Conservation (phyloP, 2,888 invertebrate species). For the Drosophila lutescens region DNA sequence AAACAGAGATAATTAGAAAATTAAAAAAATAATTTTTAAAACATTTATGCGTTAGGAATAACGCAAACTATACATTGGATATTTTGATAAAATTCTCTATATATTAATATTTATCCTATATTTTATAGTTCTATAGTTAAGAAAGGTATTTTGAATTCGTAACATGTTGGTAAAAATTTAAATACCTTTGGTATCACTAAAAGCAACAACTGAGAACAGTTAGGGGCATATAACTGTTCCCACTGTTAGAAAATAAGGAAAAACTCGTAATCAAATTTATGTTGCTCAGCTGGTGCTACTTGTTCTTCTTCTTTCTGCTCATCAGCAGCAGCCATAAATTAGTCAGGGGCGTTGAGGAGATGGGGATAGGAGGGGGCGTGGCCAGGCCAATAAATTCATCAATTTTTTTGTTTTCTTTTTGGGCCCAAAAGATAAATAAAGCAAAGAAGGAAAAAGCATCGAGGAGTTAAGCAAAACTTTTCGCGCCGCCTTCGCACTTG, state of each 20-base stretch:
- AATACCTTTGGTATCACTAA: not conserved
- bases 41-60: too few species aligned
- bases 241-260: not conserved
- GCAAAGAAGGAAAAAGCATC: constrained; percentile 8
- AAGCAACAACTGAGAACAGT: not conserved
- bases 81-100: too few species aligned
- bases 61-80: too few species aligned
- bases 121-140: too few species aligned
- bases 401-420: constrained; percentile 31
- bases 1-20: not conserved
- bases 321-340: constrained; percentile 41
- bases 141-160: too few species aligned
- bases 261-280: constrained; percentile 41
- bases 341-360: constrained; percentile 12
- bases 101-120: too few species aligned
- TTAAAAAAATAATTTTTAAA: too few species aligned
- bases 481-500: constrained; percentile 42
- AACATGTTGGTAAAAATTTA: too few species aligned
- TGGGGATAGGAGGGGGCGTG: constrained; percentile 24
- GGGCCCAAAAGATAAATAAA: constrained; percentile 10
- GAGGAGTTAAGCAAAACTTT: constrained; percentile 28
- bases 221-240: not conserved
- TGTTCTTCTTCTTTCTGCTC: constrained; percentile 6
- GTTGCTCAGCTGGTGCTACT: constrained; percentile 23
- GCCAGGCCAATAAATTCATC: constrained; percentile 50